Conservation (phyloP, 2,113 vertebrate species). For the Onychostoma macrolepis region DNA sequence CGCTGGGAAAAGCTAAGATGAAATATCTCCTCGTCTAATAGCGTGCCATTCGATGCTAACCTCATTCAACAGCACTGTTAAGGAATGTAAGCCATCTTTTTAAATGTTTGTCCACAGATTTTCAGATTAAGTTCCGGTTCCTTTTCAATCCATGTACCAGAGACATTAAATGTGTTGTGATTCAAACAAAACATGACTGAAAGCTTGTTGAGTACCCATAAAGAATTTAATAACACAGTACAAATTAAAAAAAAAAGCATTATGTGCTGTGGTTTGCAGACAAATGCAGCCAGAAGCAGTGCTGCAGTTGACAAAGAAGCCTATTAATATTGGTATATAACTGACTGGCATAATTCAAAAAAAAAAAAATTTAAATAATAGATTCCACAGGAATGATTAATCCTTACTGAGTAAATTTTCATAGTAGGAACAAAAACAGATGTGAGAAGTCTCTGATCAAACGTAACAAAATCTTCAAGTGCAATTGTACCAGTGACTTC, state of each 20-base stretch:
- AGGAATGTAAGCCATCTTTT: conserved; percentile 44
- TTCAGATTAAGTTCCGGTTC: conserved; percentile 16
- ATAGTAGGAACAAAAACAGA: background rate
- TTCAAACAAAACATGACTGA: conserved; percentile 38
- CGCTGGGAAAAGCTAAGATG: conserved; percentile 25
- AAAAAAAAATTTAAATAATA: too few relatives aligned
- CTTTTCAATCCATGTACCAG: background rate
- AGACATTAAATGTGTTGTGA: conserved; percentile 46
- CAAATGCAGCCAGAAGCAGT: conserved; percentile 26
- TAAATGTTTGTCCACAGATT: conserved; percentile 19
- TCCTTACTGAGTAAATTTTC: background rate
- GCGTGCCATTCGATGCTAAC: conserved; percentile 19
- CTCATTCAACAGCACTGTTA: conserved; percentile 48
- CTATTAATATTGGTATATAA: conserved; percentile 46
- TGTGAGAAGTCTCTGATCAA: background rate
- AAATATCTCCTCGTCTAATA: conserved; percentile 22
- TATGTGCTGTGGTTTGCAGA: conserved; percentile 24
- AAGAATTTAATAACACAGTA: conserved; percentile 46
- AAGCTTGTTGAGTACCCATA: conserved; percentile 32
- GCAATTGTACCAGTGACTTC: conserved; percentile 7
- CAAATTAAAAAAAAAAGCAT: background rate
- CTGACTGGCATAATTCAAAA: background rate
- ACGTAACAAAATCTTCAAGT: conserved; percentile 31
- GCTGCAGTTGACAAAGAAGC: background rate
- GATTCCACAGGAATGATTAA: conserved; percentile 8